Conservation (phyloP, 2,797 vertebrate genomes). For the Oophaga sylvatica region DNA sequence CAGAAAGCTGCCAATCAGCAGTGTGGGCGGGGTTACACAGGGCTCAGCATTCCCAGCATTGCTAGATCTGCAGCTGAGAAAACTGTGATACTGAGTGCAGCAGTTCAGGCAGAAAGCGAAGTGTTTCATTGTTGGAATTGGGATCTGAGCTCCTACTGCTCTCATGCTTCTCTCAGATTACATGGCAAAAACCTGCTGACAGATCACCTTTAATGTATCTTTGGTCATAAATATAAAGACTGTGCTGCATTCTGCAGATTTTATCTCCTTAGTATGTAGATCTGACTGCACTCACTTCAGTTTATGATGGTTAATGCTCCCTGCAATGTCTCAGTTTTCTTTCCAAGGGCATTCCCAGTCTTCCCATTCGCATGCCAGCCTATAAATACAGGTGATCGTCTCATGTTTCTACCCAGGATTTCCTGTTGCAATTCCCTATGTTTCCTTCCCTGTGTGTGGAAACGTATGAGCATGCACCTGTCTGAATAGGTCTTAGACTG, state of each 20-base stretch:
- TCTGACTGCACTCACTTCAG: neutral
- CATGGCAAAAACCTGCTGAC: too few species aligned
- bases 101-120: too few species aligned
- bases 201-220: neutral
- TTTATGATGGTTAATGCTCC: neutral
- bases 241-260: neutral
- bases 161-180: neutral
- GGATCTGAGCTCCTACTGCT: too few species aligned
- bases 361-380: constrained; percentile 30
- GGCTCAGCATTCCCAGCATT: too few species aligned
- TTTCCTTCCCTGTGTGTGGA: constrained; percentile 12
- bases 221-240: neutral
- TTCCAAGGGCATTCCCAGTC: constrained; percentile 56
- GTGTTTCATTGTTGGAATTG: too few species aligned
- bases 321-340: constrained; percentile 73
- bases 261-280: neutral
- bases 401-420: constrained; percentile 17
- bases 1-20: too few species aligned
- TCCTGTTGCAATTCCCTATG: neutral
- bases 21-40: too few species aligned
- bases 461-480: constrained; percentile 6
- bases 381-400: constrained; percentile 28
- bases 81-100: too few species aligned
- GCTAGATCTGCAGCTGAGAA: too few species aligned
- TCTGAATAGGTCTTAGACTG: neutral